Evolutionary conservation across 2,888 invertebrate genomes (phyloP), one percentile per base, ranked within the genome.

Genomic region (Oscheius sp.): DNA sequence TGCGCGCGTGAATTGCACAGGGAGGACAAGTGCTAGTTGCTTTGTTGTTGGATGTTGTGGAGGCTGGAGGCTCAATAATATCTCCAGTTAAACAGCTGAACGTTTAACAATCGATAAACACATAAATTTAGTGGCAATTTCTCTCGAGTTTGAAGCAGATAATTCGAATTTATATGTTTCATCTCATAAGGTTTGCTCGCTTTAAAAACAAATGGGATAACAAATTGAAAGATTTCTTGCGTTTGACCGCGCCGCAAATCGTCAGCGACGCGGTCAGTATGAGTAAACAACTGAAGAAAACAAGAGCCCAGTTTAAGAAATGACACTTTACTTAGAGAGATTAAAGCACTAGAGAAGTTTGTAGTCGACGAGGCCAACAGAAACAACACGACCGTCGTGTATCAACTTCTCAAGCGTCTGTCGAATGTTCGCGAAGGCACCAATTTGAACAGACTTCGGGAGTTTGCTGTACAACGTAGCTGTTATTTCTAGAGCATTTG

Each of bases 341-440:
- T 29, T 15, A 61, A 45, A 45, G 25, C 20, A 29, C 42, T 42
- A 45, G 17, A 42, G 27, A 17, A 64, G 37, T 29, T 64, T 45
- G 27, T 25, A 64, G 25, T 64, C 64, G 27, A 50, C 25, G n/a
- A 52, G 37, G 12, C 64, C 48, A 15, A 31, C 20, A 25, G 37
- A 34, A 23, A 29, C 17, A 29, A 52, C 64, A 34, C 52, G 64
- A n/a, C 64, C 64, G 17, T 64, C 64, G 10, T 34, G 12, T 23
- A 64, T 37, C 10, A 64, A 39, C 17, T 48, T 27, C 17, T 52
- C 33, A 17, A 64, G 50, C 20, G 33, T 48, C 39, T 64, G 50
- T 52, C 50, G 64, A 52, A 64, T 64, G 31, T 64, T 64, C 50
- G 50, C 64, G 52, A 64, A 64, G 33, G 64, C 64, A 23, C 64